phyloP scores from a whole-genome alignment of 1,140 invertebrate species.

The Aphis gossypii region DNA sequence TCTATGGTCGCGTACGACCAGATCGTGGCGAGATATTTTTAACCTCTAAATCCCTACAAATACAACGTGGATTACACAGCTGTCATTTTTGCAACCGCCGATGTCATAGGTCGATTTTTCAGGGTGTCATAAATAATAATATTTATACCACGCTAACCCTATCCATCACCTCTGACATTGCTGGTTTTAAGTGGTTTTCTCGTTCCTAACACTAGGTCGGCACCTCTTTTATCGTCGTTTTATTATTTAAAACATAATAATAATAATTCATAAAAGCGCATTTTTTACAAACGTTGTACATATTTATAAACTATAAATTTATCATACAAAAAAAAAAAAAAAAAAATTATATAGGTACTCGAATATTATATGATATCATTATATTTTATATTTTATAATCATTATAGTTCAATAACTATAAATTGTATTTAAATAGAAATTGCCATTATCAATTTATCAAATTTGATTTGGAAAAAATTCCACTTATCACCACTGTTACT shows the following conservation, averaged over 20 bases:
- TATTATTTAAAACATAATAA: background rate
- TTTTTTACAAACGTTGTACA: background rate
- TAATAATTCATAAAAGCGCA: background rate
- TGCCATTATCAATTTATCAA: too few relatives aligned
- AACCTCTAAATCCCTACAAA: background rate
- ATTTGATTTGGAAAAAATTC: too few relatives aligned
- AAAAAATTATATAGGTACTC: too few relatives aligned
- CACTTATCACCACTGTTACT: too few relatives aligned
- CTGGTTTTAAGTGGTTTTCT: background rate
- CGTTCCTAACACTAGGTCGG: background rate
- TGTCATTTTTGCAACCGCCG: background rate
- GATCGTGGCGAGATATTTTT: background rate
- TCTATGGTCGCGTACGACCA: background rate
- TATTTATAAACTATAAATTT: background rate
- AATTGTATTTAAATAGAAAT: too few relatives aligned
- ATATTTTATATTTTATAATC: too few relatives aligned
- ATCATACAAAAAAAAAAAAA: background rate
- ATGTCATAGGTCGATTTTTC: slow-evolving; percentile 5
- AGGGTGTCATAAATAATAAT: background rate
- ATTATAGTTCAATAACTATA: too few relatives aligned
- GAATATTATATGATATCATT: too few relatives aligned
- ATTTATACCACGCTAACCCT: background rate
- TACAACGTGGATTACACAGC: background rate
- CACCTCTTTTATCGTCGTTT: background rate
- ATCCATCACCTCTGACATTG: background rate